Conservation (phyloP, 2,113 vertebrate genomes). For the Tretioscincus oriximinensis region DNA sequence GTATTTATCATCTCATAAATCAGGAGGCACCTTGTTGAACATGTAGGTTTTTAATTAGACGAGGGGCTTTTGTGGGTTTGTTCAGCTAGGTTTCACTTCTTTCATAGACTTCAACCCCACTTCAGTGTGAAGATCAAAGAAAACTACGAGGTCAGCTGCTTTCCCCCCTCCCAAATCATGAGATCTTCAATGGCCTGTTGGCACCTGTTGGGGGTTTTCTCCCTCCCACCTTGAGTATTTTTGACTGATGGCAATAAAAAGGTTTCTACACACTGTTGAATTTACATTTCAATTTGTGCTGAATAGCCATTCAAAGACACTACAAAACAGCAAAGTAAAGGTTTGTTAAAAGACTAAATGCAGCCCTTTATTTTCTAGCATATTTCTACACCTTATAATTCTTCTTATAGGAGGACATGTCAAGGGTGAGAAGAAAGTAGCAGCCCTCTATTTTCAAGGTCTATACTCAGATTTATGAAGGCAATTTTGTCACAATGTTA, state of each 20-base stretch:
- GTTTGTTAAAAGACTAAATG: background rate
- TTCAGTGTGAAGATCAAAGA: conserved; percentile 12
- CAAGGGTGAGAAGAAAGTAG: background rate
- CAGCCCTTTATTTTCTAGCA: background rate
- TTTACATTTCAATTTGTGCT: conserved; percentile 19
- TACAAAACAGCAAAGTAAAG: background rate
- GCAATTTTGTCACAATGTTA: background rate
- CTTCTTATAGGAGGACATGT: background rate
- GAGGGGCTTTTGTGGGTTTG: background rate
- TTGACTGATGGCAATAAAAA: conserved; percentile 13
- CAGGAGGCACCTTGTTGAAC: background rate
- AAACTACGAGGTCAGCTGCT: background rate
- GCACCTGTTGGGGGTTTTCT: background rate
- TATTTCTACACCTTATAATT: background rate
- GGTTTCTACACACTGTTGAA: conserved; percentile 5
- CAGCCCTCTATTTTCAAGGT: background rate
- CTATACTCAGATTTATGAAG: background rate
- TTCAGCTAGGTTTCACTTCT: background rate
- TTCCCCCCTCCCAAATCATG: background rate
- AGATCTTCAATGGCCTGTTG: background rate
- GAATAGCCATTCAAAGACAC: background rate
- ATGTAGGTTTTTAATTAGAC: background rate
- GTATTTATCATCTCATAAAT: background rate
- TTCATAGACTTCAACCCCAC: background rate
- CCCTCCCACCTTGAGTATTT: background rate